Evolutionary conservation across 2,797 vertebrate genomes (phyloP).

Genomic region (Myotis planiceps): DNA sequence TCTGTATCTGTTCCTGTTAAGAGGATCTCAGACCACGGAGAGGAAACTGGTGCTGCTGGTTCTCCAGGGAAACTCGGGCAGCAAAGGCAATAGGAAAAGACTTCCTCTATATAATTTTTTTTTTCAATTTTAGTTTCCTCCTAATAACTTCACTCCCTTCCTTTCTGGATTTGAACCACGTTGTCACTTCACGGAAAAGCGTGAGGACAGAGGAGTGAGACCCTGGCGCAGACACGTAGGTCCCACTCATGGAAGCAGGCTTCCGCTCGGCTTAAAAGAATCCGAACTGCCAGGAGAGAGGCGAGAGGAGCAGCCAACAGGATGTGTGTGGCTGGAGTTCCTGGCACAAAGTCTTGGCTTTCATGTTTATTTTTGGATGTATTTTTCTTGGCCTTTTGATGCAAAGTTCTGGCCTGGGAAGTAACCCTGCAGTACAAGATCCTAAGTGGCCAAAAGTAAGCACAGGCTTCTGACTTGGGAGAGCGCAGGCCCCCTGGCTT

Average conservation of each 20-base stretch:
- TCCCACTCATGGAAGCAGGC: slow-evolving; percentile 64
- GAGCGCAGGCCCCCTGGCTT: background rate
- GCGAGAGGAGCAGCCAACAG: slow-evolving; percentile 78
- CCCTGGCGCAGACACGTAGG: slow-evolving; percentile 38
- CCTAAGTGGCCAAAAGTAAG: slow-evolving; percentile 50
- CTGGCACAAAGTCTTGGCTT: slow-evolving; percentile 75
- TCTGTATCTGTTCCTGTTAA: slow-evolving; percentile 14
- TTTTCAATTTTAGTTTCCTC: slow-evolving; percentile 73
- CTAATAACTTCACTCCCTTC: slow-evolving; percentile 85
- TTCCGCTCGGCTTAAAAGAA: slow-evolving; percentile 76
- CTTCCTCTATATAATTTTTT: background rate
- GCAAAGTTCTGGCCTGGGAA: slow-evolving; percentile 66
- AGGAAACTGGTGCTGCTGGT: slow-evolving; percentile 85
- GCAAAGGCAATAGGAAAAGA: slow-evolving; percentile 81
- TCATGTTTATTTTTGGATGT: slow-evolving; percentile 84
- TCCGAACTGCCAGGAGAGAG: slow-evolving; percentile 70
- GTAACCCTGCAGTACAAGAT: slow-evolving; percentile 47
- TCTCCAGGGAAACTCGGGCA: slow-evolving; percentile 86
- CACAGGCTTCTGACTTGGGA: slow-evolving; percentile 31
- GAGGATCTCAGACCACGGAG: slow-evolving; percentile 70
- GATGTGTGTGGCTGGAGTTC: slow-evolving; percentile 79
- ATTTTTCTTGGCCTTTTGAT: slow-evolving; percentile 83
- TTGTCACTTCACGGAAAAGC: slow-evolving; percentile 73
- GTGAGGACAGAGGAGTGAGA: slow-evolving; percentile 62
- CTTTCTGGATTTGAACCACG: slow-evolving; percentile 79